phyloP scores from a whole-genome alignment of 2,113 vertebrate genomes.

The Glareola pratincola region DNA sequence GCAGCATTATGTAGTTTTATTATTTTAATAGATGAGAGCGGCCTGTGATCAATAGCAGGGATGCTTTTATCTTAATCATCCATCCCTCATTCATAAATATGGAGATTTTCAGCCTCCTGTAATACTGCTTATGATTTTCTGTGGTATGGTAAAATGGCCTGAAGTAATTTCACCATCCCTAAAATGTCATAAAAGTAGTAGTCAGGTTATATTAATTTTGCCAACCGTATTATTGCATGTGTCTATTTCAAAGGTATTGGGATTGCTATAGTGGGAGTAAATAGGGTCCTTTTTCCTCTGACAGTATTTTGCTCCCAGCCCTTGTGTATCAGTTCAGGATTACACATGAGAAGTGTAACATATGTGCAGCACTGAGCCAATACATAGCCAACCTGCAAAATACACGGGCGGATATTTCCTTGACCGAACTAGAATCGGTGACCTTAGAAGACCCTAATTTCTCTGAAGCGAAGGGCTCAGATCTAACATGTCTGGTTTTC shows the following conservation, averaged over 20 bases:
- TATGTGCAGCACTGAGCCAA: not conserved
- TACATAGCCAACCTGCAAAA: not conserved
- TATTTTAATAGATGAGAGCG: conserved; percentile 65
- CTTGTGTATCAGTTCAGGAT: not conserved
- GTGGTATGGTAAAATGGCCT: not conserved
- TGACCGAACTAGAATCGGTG: not conserved
- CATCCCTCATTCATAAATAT: conserved; percentile 61
- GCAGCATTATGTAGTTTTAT: conserved; percentile 41
- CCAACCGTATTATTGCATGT: not conserved
- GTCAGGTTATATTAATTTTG: conserved; percentile 13
- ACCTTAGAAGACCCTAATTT: conserved; percentile 5
- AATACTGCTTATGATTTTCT: conserved; percentile 38
- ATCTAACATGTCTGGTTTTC: not conserved
- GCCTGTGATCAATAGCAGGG: conserved; percentile 56
- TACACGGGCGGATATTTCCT: not conserved
- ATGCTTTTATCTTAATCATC: conserved; percentile 68
- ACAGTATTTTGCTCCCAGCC: not conserved
- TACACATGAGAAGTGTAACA: not conserved
- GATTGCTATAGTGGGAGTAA: not conserved
- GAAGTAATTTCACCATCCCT: not conserved
- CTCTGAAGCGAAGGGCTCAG: not conserved
- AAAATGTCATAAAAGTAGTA: conserved; percentile 1
- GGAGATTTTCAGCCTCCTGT: conserved; percentile 40
- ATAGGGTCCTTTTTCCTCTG: not conserved
- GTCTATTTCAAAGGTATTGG: not conserved